Evolutionary conservation across 2,113 vertebrate genomes (phyloP).

Genomic region (Carollia perspicillata): DNA sequence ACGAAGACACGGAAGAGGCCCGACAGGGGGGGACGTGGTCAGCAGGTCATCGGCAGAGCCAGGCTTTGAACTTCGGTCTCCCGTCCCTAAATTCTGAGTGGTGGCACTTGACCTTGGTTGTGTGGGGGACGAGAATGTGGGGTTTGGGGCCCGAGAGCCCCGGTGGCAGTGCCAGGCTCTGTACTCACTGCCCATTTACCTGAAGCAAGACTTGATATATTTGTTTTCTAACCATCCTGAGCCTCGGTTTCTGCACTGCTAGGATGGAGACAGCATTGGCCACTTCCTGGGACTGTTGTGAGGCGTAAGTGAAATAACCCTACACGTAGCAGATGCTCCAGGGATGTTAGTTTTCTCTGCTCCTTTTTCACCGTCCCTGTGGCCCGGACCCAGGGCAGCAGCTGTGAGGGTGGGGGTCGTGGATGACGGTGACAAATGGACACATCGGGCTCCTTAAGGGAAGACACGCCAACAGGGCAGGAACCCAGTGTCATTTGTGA

Average conservation of each 20-base stretch:
- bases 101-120: not conserved
- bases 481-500: not conserved
- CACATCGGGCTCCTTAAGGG: not conserved
- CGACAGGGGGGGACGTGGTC: not conserved
- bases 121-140: no score
- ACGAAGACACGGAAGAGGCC: not conserved
- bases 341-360: not conserved
- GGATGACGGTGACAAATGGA: not conserved
- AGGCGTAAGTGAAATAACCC: not conserved
- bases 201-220: not conserved
- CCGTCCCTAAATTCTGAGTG: not conserved
- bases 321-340: rapidly evolving
- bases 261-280: not conserved
- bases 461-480: not conserved
- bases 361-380: not conserved
- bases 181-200: not conserved
- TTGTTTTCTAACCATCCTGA: not conserved
- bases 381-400: not conserved
- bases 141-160: not conserved
- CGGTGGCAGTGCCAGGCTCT: not conserved
- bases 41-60: not conserved
- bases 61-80: not conserved
- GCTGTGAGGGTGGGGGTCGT: not conserved
- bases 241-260: not conserved
- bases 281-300: not conserved